These are phyloP conservation scores for Epiblema foenella DNA, from an alignment of 2,888 invertebrate species.

Conservation along the genomic window DNA sequence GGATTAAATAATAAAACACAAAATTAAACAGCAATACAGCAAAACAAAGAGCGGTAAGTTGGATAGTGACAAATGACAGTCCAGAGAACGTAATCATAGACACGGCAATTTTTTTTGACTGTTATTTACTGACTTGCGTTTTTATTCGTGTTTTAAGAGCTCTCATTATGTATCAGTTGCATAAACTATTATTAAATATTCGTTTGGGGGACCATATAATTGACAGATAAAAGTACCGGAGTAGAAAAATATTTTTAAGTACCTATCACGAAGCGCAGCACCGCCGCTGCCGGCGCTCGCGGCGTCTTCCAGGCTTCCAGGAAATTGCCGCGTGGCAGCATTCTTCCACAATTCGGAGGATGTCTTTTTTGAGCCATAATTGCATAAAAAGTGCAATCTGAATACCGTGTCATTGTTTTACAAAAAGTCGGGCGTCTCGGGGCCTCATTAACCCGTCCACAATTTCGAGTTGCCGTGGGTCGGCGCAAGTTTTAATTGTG, in stretches of 20 bases:
- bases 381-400: constrained; percentile 42
- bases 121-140: too few species aligned
- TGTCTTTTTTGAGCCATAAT: constrained; percentile 37
- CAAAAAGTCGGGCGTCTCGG: constrained; percentile 27
- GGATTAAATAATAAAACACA: too few species aligned
- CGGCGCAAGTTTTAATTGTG: constrained; percentile 3
- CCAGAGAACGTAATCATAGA: too few species aligned
- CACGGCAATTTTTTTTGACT: too few species aligned
- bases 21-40: too few species aligned
- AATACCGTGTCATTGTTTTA: constrained; percentile 29
- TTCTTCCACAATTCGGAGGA: constrained; percentile 36
- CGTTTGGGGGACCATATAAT: too few species aligned
- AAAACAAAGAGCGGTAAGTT: too few species aligned
- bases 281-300: constrained; percentile 13
- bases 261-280: constrained; percentile 2
- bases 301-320: constrained; percentile 57
- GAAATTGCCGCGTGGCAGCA: constrained; percentile 47
- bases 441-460: constrained; percentile 28
- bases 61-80: too few species aligned
- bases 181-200: too few species aligned
- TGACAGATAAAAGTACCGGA: too few species aligned
- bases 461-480: background rate
- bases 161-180: too few species aligned
- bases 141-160: too few species aligned
- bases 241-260: constrained; percentile 8